Percentiles rank a stretch among this genome's conserved stretches.
phyloP scores from a whole-genome alignment of 2,888 invertebrate genomes.

The Diogma glabrata region DNA sequence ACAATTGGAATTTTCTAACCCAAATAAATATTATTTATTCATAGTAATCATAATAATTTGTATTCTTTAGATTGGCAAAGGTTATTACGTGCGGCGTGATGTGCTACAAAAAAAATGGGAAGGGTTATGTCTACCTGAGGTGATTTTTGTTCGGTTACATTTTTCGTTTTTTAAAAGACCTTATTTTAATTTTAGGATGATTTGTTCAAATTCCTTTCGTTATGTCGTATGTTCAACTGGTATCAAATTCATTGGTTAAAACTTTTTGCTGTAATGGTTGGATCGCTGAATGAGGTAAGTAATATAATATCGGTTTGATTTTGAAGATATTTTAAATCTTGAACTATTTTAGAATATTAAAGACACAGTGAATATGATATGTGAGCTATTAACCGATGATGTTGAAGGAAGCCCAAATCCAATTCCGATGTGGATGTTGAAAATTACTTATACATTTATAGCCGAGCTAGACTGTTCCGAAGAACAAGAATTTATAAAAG shows the following conservation, averaged over 20 bases:
- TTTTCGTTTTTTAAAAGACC: neutral
- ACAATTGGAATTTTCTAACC: too few species aligned
- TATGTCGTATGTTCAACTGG: slow-evolving; percentile 43
- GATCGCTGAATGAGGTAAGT: slow-evolving; percentile 49
- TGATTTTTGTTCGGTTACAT: slow-evolving; percentile 12
- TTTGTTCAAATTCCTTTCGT: slow-evolving; percentile 49
- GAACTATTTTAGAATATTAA: slow-evolving; percentile 47
- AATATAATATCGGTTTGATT: neutral
- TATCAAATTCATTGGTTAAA: slow-evolving; percentile 53
- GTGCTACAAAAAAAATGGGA: slow-evolving; percentile 33
- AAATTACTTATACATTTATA: slow-evolving; percentile 45
- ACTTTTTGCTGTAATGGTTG: slow-evolving; percentile 63
- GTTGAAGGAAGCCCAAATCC: slow-evolving; percentile 73
- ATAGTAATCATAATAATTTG: slow-evolving; percentile 6
- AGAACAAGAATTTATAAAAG: slow-evolving; percentile 22
- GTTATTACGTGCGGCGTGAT: slow-evolving; percentile 25
- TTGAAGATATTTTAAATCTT: neutral
- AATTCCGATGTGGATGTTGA: slow-evolving; percentile 52
- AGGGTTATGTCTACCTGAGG: slow-evolving; percentile 27
- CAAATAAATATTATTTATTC: neutral
- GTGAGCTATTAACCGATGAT: slow-evolving; percentile 70
- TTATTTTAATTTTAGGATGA: slow-evolving; percentile 19
- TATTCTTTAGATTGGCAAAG: slow-evolving; percentile 24
- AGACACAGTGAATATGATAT: slow-evolving; percentile 67
- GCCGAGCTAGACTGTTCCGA: slow-evolving; percentile 40